Base-by-base conservation (phyloP, 2,888 invertebrate species). In the Xestia sexstrigata region DNA sequence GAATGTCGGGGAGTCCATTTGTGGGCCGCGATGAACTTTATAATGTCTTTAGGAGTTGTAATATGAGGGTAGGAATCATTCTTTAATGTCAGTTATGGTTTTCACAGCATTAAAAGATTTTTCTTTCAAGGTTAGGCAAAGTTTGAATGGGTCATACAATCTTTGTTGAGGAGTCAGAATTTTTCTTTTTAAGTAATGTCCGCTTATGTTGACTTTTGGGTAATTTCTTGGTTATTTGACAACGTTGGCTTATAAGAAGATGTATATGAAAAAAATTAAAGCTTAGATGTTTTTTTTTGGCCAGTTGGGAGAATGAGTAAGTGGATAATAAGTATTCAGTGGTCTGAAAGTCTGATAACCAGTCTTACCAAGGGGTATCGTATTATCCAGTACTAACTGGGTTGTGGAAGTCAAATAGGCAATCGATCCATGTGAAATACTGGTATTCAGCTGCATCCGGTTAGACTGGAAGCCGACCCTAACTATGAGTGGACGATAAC, bases 21-120 rank as follows among this genome's bases (percentile, higher is more conserved):
- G 70, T 68, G 30, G 70, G 55, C 45, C 30, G 13, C 20, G 52
- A 35, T 80, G 75, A 87, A 85, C 76, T 87, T 84, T 78, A 66
- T 81, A 81, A 87, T 85, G 81, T 74, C 81, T 84, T 84, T 72
- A 69, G 62, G 35, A 62, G 69, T 67, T 78, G 82, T 78, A 83
- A 83, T 84, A 78, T 68, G 75, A 74, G 75, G 71, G 81, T 74
- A 39, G 39, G 60, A 84, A 81, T 81, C 77, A 76, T 84, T 80
- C 58, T 81, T 78, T 60, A 84, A 74, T 65, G 72, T 52, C 70
- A 65, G 73, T 77, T 87, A 69, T 84, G 65, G 55, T 63, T 83
- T 70, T 76, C 35, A 26, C 42, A 42, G 39, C 63, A 60, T 66
- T 47, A 49, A 39, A 68, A 69, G 30, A 69, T 47, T 49, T 70